Percentiles rank a stretch among this genome's conserved stretches.
Evolutionary conservation across 2,113 vertebrate species (phyloP).

Genomic region (Caloenas nicobarica): DNA sequence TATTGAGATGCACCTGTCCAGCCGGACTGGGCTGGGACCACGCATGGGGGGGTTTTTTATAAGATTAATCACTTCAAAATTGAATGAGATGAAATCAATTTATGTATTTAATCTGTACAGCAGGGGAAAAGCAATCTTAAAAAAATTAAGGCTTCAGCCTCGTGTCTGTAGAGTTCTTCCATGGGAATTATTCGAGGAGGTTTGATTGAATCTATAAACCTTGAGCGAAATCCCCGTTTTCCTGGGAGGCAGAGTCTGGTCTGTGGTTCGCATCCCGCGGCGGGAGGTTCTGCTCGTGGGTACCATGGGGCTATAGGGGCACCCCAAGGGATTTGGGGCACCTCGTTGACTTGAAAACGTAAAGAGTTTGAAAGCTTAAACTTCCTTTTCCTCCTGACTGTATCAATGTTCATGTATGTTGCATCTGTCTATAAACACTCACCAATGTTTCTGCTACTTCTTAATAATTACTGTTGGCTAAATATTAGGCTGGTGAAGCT

Average conservation of each 20-base stretch:
- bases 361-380: not conserved
- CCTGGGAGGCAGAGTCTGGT: not conserved
- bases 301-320: fast-evolving
- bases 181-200: constrained; percentile 35
- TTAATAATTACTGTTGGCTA: constrained; percentile 10
- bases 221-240: constrained; percentile 31
- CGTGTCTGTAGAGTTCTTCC: constrained; percentile 15
- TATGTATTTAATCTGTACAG: constrained; percentile 34
- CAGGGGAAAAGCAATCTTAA: constrained; percentile 54
- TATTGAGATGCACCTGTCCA: not conserved
- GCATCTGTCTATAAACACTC: not conserved
- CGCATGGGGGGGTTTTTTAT: not conserved
- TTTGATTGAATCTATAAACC: constrained; percentile 67
- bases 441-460: not conserved
- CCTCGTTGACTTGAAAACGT: not conserved
- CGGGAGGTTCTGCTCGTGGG: not conserved
- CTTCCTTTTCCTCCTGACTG: not conserved
- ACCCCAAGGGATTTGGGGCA: not conserved
- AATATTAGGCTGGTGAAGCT: constrained; percentile 4
- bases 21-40: not conserved
- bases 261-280: not conserved
- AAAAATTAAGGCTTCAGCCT: constrained; percentile 59
- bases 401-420: not conserved
- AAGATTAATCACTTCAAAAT: constrained; percentile 18
- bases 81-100: constrained; percentile 38